Base-by-base conservation (phyloP, 64 coral and sea anemone genomes). In the Montipora cactus region DNA sequence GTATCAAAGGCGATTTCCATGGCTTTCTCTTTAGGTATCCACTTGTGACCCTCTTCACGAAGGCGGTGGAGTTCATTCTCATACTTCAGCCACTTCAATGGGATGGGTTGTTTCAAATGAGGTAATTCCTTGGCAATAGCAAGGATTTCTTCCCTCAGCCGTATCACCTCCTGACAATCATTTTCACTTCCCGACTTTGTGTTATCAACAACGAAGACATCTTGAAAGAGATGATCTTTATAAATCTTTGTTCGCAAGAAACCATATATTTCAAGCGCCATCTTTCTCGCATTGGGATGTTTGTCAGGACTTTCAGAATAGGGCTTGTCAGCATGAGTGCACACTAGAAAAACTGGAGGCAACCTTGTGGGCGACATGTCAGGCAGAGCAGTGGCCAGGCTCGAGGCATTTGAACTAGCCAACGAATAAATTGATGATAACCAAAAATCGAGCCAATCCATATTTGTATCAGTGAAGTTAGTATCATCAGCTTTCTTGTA, bases 11-110 rank as follows among this genome's bases (percentile, higher is more conserved):
- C 81, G 69, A 85, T 67, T 1, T 44, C 20, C 10, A 15, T 67
- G 1, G 67, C 58, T 0, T 67, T 12, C 2, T 47, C 58, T 13
- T 7, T 1, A 16, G 22, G 21, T 58, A 67, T 85, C 58, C 67
- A 71, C 16, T 85, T 85, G 20, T 1, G 16, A 8, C 59, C 81
- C 58, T 85, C 59, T 47, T 47, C 18, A 5, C 44, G 2, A 12
- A 46, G 7, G 0, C 12, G 7, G 1, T 44, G 2, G 13, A 85
- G 7, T 1, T 1, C 25, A 15, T 85, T 66, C 47, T 85, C 81
- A 69, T 47, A 85, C 81, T 67, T 66, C 6, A 67, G 1, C 81
- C 81, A 85, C 25, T 85, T 85, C 5, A 71, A 9, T 44, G 81
- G 81, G 7, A 85, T 14, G 25, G 23, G 18, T 21, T 67, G 45